phyloP scores from a whole-genome alignment of 2,797 vertebrate species.

The Agapornis canus region DNA sequence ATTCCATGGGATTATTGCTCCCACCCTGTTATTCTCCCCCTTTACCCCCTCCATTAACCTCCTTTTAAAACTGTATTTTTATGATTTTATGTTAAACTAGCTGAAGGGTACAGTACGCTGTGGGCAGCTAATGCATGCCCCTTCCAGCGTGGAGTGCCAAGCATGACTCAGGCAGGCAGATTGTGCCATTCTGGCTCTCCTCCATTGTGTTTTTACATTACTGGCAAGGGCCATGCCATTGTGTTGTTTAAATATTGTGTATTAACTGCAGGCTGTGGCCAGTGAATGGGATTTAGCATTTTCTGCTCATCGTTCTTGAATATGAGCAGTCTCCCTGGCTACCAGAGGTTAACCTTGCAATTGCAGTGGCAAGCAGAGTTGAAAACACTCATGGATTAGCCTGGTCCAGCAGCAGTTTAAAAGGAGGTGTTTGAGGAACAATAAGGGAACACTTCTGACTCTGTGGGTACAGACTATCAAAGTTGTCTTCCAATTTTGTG shows the following conservation, averaged over 20 bases:
- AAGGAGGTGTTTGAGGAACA: neutral
- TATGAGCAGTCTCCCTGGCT: neutral
- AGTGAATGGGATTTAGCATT: constrained; percentile 48
- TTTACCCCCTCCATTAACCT: rapidly evolving
- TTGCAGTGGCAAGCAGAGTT: neutral
- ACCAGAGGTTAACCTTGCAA: constrained; percentile 11
- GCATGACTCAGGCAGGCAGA: constrained; percentile 50
- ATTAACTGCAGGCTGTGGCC: constrained; percentile 55
- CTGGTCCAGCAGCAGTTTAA: neutral
- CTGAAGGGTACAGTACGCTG: constrained; percentile 4
- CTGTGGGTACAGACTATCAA: neutral
- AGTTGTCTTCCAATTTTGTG: neutral
- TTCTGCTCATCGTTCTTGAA: constrained; percentile 14
- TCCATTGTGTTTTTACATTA: constrained; percentile 58
- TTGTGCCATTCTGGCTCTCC: constrained; percentile 45
- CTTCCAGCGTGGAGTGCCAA: neutral
- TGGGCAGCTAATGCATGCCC: constrained; percentile 22
- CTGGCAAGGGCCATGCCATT: constrained; percentile 59
- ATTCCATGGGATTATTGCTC: neutral
- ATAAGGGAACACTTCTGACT: neutral
- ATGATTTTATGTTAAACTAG: constrained; percentile 28
- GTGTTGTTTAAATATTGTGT: constrained; percentile 67
- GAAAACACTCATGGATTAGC: neutral
- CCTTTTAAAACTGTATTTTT: neutral
- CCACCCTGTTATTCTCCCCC: neutral